Percentiles rank a stretch among this genome's conserved stretches.
phyloP scores from a whole-genome alignment of 2,797 vertebrate genomes.

The Echiichthys vipera region DNA sequence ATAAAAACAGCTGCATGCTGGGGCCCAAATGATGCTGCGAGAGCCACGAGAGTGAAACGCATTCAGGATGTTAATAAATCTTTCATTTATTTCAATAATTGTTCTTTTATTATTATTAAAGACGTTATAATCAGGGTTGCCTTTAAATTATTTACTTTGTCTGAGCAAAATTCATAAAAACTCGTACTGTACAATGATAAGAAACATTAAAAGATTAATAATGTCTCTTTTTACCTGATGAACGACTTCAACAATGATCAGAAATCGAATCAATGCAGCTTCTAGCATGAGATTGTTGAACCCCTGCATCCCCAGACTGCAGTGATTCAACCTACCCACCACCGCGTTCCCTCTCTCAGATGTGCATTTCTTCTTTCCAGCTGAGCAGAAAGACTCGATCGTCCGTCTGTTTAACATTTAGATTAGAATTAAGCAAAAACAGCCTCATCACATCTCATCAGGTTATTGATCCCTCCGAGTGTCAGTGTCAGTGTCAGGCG shows the following conservation, averaged over 20 bases:
- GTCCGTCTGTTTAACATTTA: conserved; percentile 60
- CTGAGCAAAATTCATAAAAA: background rate
- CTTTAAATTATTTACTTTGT: background rate
- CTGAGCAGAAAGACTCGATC: conserved; percentile 10
- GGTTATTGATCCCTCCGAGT: conserved; percentile 59
- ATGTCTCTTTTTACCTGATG: background rate
- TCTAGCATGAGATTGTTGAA: background rate
- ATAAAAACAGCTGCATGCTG: background rate
- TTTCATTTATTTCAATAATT: background rate
- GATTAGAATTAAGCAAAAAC: conserved; percentile 50
- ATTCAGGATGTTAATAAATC: background rate
- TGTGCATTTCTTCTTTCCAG: background rate
- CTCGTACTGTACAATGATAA: background rate
- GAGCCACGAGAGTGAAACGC: background rate
- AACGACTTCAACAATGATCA: conserved; percentile 2
- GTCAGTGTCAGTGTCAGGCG: conserved; percentile 29
- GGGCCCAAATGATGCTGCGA: background rate
- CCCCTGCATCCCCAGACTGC: conserved; percentile 1
- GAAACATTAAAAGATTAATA: background rate
- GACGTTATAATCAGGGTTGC: background rate
- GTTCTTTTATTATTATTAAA: background rate
- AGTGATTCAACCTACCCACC: background rate
- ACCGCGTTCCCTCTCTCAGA: background rate
- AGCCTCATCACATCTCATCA: conserved; percentile 45
- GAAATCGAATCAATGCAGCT: background rate